phyloP scores from a whole-genome alignment of 1,140 invertebrate genomes.

The Drosophila nebulosa region DNA sequence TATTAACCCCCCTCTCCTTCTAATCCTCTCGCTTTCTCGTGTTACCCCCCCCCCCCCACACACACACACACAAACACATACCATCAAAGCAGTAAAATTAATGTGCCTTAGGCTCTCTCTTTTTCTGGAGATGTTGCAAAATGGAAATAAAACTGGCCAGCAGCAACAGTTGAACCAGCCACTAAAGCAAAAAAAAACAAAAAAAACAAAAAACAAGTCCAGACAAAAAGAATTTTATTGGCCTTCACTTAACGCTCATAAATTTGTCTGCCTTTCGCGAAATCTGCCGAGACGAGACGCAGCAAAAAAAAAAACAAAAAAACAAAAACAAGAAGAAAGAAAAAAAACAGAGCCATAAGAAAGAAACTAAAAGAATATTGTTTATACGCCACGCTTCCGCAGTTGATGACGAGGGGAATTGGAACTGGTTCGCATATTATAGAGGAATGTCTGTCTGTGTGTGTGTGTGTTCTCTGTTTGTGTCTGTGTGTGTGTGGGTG shows the following conservation, averaged over 20 bases:
- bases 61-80: not conserved
- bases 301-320: constrained; percentile 7
- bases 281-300: constrained; percentile 53
- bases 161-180: constrained; percentile 3
- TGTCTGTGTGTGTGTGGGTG: not conserved
- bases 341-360: constrained; percentile 38
- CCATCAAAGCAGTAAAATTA: constrained; percentile 34
- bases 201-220: constrained; percentile 44
- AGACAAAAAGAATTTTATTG: constrained; percentile 76
- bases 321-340: not conserved
- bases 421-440: constrained; percentile 51
- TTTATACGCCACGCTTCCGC: constrained; percentile 70
- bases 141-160: constrained; percentile 46
- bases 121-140: constrained; percentile 31
- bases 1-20: not conserved
- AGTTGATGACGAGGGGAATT: constrained; percentile 16
- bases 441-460: too few relatives aligned
- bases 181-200: not conserved
- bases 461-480: not conserved
- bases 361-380: constrained; percentile 58
- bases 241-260: constrained; percentile 75
- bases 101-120: constrained; percentile 27
- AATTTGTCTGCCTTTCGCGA: constrained; percentile 62
- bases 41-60: not conserved
- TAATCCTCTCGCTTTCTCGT: too few relatives aligned